Conservation (phyloP, 2,113 vertebrate species). For the Chrysochloris asiatica region DNA sequence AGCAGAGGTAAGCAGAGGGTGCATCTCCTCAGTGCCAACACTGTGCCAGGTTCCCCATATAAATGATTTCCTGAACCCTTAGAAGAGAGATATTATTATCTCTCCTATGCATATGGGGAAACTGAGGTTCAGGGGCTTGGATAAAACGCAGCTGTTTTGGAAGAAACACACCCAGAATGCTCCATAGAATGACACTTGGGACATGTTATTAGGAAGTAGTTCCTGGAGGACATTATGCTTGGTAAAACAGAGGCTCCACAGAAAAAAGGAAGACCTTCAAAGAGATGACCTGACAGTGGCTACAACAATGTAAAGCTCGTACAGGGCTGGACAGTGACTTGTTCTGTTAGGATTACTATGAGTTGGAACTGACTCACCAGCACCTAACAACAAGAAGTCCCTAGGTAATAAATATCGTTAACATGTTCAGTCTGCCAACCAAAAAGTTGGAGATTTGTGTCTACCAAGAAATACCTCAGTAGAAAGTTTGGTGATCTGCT, state of each 20-base stretch:
- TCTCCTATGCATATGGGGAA: neutral
- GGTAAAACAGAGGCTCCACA: too few relatives aligned
- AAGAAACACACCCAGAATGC: too few relatives aligned
- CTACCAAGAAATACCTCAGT: neutral
- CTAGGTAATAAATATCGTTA: neutral
- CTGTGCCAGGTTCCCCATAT: neutral
- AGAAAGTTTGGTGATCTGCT: neutral
- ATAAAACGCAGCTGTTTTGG: conserved; percentile 3
- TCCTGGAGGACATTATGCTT: too few relatives aligned
- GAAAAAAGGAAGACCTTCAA: too few relatives aligned
- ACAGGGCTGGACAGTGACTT: too few relatives aligned
- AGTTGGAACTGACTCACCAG: too few relatives aligned
- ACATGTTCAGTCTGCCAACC: neutral
- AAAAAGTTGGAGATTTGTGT: neutral
- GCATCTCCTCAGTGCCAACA: neutral
- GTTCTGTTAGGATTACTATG: too few relatives aligned
- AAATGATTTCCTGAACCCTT: conserved; percentile 9
- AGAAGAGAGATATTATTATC: neutral
- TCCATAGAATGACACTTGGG: too few relatives aligned
- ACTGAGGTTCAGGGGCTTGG: neutral
- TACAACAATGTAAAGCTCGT: too few relatives aligned
- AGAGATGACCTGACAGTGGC: too few relatives aligned
- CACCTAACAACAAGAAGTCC: neutral
- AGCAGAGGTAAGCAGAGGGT: neutral
- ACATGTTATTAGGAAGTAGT: too few relatives aligned